These are phyloP conservation scores for Argyrosomus japonicus DNA, from an alignment of 2,113 vertebrate species.

Conservation along the genomic window DNA sequence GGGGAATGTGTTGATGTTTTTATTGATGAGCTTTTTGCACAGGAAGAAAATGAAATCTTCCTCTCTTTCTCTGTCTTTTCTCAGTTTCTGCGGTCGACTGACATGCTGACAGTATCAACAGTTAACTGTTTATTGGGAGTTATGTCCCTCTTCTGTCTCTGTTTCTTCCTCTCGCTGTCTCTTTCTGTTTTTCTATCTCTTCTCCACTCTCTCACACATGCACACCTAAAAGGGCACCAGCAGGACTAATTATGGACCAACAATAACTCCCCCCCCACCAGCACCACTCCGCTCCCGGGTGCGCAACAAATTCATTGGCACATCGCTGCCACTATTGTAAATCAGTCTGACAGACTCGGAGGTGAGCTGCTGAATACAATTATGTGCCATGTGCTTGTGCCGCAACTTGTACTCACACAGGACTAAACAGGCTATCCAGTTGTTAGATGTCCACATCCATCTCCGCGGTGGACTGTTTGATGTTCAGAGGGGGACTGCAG, in stretches of 20 bases:
- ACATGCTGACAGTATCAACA: not conserved
- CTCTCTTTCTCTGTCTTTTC: conserved; percentile 1
- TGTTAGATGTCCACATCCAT: conserved; percentile 73
- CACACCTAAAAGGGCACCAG: conserved; percentile 56
- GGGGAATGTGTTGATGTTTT: conserved; percentile 20
- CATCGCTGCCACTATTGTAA: conserved; percentile 65
- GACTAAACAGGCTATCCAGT: conserved; percentile 62
- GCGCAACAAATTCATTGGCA: conserved; percentile 65
- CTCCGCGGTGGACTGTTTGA: conserved; percentile 59
- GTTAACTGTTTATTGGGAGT: conserved; percentile 8
- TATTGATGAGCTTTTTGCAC: conserved; percentile 18
- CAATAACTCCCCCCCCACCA: conserved; percentile 53
- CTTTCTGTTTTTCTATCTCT: not conserved
- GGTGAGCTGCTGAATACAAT: conserved; percentile 67
- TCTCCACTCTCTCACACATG: conserved; percentile 15
- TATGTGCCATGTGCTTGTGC: conserved; percentile 51
- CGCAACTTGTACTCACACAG: conserved; percentile 44
- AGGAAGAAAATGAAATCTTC: not conserved
- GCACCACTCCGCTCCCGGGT: conserved; percentile 28
- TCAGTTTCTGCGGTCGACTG: not conserved
- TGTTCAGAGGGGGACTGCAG: conserved; percentile 61
- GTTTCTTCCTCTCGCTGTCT: conserved; percentile 1
- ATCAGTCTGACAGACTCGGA: conserved; percentile 61
- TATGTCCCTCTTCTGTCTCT: not conserved
- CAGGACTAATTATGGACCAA: conserved; percentile 75